Conservation (phyloP, 2,797 vertebrate genomes). For the Agapornis canus region DNA sequence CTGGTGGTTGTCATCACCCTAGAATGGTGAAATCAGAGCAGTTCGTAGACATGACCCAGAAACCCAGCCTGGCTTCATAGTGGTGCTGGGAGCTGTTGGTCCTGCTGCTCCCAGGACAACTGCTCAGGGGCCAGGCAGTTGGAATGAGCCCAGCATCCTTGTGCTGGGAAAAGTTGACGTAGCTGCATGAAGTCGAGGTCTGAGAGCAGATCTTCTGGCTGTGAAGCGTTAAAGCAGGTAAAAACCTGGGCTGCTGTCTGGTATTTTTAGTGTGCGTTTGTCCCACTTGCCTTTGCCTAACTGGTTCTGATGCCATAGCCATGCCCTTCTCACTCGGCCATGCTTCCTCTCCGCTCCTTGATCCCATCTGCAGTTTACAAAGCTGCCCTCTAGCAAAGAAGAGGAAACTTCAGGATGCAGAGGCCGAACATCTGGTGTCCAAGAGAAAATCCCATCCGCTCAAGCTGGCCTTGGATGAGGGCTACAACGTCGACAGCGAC, state of each 20-base stretch:
- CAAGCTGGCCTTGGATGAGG: slow-evolving; percentile 90
- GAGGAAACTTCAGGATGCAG: slow-evolving; percentile 87
- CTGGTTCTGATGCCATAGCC: accelerated
- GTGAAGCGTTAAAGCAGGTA: background rate
- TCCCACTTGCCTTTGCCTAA: background rate
- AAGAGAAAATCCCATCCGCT: slow-evolving; percentile 93
- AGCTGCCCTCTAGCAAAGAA: slow-evolving; percentile 95
- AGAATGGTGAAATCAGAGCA: accelerated
- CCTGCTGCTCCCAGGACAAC: background rate
- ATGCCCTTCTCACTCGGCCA: background rate
- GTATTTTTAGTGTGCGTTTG: background rate
- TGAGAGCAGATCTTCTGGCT: background rate
- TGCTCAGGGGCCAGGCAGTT: background rate
- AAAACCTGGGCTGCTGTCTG: background rate
- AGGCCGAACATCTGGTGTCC: slow-evolving; percentile 84
- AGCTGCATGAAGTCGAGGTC: background rate
- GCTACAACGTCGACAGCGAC: slow-evolving; percentile 89
- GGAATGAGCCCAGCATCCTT: background rate
- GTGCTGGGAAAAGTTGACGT: accelerated
- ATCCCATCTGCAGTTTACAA: slow-evolving; percentile 79
- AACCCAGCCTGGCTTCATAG: background rate
- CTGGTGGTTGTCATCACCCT: background rate
- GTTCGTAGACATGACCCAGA: background rate
- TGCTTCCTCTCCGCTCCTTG: background rate
- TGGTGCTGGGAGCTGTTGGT: background rate